A percentile compares a stretch with the other conserved stretches of the same genome.
These are phyloP conservation scores for Dolichotis patagonum DNA, from an alignment of 2,113 vertebrate genomes.

Conservation along the genomic window DNA sequence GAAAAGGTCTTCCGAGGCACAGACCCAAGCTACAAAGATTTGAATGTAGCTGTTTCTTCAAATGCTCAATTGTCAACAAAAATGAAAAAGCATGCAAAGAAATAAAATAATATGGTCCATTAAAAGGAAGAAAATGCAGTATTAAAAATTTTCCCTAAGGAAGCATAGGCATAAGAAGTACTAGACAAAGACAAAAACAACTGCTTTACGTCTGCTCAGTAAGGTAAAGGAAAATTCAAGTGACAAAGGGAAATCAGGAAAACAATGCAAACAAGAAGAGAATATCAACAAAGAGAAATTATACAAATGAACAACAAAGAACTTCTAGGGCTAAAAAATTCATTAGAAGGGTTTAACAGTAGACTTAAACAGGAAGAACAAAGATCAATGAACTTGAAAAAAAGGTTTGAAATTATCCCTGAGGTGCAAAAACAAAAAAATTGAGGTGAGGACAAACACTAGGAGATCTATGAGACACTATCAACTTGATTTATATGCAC, in stretches of 20 bases:
- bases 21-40: background rate
- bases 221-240: background rate
- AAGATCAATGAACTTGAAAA: background rate
- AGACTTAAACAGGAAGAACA: background rate
- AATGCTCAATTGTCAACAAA: background rate
- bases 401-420: background rate
- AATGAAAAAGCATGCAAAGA: background rate
- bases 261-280: background rate
- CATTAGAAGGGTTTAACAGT: background rate
- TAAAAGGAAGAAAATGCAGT: background rate
- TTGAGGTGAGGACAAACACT: background rate
- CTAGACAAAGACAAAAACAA: background rate
- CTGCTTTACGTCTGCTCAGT: background rate
- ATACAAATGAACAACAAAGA: background rate
- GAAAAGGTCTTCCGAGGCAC: background rate
- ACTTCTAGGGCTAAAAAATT: background rate
- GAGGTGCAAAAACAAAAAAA: background rate
- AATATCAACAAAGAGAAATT: background rate
- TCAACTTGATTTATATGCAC: background rate
- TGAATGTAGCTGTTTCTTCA: background rate
- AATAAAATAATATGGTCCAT: background rate
- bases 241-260: background rate
- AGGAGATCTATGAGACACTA: background rate
- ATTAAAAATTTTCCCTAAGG: background rate
- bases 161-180: background rate